phyloP scores from a whole-genome alignment of 2,888 invertebrate species.

The Lissocephala sabroskyi region DNA sequence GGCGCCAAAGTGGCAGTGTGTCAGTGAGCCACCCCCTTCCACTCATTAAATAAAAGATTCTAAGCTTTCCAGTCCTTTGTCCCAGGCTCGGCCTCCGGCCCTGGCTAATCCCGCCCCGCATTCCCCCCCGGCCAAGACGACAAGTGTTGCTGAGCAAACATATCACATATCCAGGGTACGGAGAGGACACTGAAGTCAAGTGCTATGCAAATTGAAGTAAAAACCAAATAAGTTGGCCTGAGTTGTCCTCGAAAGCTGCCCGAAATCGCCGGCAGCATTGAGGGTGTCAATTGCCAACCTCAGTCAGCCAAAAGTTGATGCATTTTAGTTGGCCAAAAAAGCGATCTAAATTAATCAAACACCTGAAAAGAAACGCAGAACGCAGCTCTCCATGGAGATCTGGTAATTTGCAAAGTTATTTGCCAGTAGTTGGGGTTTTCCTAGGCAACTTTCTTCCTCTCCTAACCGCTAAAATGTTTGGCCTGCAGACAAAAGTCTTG shows the following conservation, averaged over 20 bases:
- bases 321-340: too few relatives aligned
- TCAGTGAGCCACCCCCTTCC: slow-evolving; percentile 53
- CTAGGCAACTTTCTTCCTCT: too few relatives aligned
- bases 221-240: slow-evolving; percentile 4
- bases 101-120: slow-evolving; percentile 10
- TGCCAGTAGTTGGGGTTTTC: too few relatives aligned
- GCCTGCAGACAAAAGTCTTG: slow-evolving; percentile 20
- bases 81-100: neutral
- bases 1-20: neutral
- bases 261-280: too few relatives aligned
- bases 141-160: slow-evolving; percentile 9
- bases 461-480: slow-evolving; percentile 6
- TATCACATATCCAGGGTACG: slow-evolving; percentile 8
- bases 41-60: slow-evolving; percentile 62
- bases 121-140: neutral
- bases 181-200: neutral
- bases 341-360: too few relatives aligned
- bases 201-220: neutral
- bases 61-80: slow-evolving; percentile 57
- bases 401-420: too few relatives aligned
- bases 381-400: too few relatives aligned
- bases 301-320: too few relatives aligned
- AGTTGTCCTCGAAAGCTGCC: too few relatives aligned
- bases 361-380: too few relatives aligned
- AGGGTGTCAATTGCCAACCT: too few relatives aligned